phyloP scores from a whole-genome alignment of 2,113 vertebrate genomes.

The Elgaria multicarinata region DNA sequence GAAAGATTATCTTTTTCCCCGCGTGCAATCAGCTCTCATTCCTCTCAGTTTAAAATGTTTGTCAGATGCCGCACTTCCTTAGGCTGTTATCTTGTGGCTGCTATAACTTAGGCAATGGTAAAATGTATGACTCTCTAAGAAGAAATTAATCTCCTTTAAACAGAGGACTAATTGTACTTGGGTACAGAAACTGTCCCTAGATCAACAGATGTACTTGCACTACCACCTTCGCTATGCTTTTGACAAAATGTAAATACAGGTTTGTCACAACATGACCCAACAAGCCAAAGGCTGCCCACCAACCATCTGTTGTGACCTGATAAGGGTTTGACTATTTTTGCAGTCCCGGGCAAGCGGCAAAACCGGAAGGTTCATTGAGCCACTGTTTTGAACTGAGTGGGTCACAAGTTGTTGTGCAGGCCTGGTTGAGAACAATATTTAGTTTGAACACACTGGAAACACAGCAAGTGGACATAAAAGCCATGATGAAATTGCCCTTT shows the following conservation, averaged over 20 bases:
- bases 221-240: neutral
- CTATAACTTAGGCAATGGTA: constrained; percentile 39
- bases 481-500: neutral
- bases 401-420: neutral
- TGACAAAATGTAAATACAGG: neutral
- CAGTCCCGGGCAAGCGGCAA: neutral
- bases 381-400: neutral
- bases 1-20: constrained; percentile 15
- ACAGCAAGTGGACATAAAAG: neutral
- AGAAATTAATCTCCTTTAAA: constrained; percentile 33
- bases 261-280: neutral
- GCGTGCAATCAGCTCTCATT: constrained; percentile 1
- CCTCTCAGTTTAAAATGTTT: constrained; percentile 12
- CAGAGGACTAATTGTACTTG: constrained; percentile 41
- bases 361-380: neutral
- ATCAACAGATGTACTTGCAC: neutral
- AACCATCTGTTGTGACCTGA: neutral
- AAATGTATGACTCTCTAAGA: constrained; percentile 18
- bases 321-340: neutral
- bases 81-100: constrained; percentile 42
- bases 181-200: constrained; percentile 14
- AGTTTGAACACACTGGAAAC: neutral
- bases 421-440: no score
- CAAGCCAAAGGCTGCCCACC: neutral
- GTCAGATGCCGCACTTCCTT: constrained; percentile 33